These are phyloP conservation scores for Taeniopygia guttata DNA, from an alignment of 2,797 vertebrate species.

Conservation along the genomic window DNA sequence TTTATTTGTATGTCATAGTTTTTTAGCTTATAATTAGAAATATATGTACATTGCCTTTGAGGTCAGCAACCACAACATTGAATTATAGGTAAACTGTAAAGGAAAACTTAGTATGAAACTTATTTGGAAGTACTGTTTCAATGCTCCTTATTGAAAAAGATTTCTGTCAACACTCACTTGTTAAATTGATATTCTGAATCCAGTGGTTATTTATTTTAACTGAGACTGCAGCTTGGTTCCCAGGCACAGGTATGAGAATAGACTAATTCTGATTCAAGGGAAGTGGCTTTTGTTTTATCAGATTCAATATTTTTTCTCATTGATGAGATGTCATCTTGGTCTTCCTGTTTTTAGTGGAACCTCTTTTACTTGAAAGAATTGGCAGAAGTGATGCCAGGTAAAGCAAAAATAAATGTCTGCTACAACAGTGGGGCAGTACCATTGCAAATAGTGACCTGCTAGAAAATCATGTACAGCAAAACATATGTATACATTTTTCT, in stretches of 20 bases:
- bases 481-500: background rate
- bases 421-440: background rate
- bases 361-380: background rate
- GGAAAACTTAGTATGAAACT: background rate
- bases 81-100: background rate
- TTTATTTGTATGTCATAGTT: conserved; percentile 3
- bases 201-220: background rate
- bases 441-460: background rate
- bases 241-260: background rate
- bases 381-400: background rate
- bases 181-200: background rate
- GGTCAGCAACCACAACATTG: background rate
- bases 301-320: background rate
- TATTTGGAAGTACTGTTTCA: background rate
- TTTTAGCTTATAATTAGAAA: background rate
- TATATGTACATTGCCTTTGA: background rate
- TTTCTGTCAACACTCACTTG: background rate
- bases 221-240: background rate
- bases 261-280: background rate
- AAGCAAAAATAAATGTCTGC: background rate
- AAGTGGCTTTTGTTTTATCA: background rate
- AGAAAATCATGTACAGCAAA: background rate
- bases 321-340: background rate
- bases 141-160: background rate
- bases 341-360: background rate